Base-by-base conservation (phyloP, 2,797 vertebrate species). In the Nasua narica region DNA sequence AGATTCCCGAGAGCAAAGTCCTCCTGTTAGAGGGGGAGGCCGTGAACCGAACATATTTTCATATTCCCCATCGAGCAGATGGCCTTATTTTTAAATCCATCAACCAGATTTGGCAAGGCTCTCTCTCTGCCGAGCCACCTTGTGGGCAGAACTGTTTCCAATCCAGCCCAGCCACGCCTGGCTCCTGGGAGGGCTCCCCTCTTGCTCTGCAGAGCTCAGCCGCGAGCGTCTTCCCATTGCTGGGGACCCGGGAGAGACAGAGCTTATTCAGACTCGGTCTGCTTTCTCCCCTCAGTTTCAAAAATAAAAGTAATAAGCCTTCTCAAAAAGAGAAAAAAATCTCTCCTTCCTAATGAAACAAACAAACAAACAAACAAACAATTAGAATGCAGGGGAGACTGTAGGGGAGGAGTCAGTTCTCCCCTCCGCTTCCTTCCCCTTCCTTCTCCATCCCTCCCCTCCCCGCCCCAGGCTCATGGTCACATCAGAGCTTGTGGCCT, bases 261-360 rank as follows among this genome's bases (percentile, higher is more conserved):
- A 25, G 27, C 50, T 82, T 50, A 23, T 46, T 37, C 21, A 74
- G 85, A 79, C 90, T 62, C 65, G 15, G 40, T 27, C 43, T 54
- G 54, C 37, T 94, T 92, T 85, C 74, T 94, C 58, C 25, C 84
- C 50, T 56, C 85, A 10, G 1, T 29, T 60, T 58, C 37, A 93
- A 81, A 78, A 93, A 65, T 43, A 60, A 86, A 76, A 69, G 48
- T 56, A 76, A 11, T 79, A 78, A 29, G 69, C 18, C 54, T 58
- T n/a, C 79, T 89, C 37, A 32, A 52, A 95, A 91, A 78, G 19
- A n/a, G 35, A 15, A 13, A 40, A 48, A 88, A 72, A 16, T 40
- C 9, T 19, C 70, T 37, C 16, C 8, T 25, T 76, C 25, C 85
- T 90, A 81, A 43, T 43, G 6, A 25, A 72, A 74, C 62, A 40